phyloP scores from a whole-genome alignment of 2,113 vertebrate genomes.

The Charina bottae region DNA sequence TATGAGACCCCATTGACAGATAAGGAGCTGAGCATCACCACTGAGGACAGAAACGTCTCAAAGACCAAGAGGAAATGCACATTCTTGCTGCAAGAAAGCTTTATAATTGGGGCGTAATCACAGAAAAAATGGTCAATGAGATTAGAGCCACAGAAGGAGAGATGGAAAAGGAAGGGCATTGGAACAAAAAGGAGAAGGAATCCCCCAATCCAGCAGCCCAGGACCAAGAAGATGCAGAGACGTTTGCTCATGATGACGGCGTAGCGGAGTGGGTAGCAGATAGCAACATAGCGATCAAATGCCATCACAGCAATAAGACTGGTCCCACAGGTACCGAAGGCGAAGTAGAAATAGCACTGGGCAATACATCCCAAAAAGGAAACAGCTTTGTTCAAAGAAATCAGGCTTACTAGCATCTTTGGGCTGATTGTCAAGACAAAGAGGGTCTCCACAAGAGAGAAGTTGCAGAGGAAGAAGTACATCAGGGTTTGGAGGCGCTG shows the following conservation, averaged over 20 bases:
- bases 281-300: slow-evolving; percentile 6
- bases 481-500: slow-evolving; percentile 40
- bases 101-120: slow-evolving; percentile 4
- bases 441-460: slow-evolving; percentile 50
- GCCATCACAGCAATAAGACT: slow-evolving; percentile 51
- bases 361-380: slow-evolving; percentile 45
- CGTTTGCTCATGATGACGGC: slow-evolving; percentile 29
- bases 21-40: slow-evolving; percentile 21
- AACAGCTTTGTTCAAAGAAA: slow-evolving; percentile 28
- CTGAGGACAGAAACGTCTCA: too few relatives aligned
- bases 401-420: slow-evolving; percentile 46
- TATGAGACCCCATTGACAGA: slow-evolving; percentile 45
- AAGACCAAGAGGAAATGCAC: too few relatives aligned
- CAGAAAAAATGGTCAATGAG: slow-evolving; percentile 54
- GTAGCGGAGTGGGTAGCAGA: slow-evolving; percentile 55
- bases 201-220: slow-evolving; percentile 44
- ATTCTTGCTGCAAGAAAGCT: not conserved
- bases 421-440: slow-evolving; percentile 45
- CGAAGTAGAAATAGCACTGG: slow-evolving; percentile 52
- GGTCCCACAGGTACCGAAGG: slow-evolving; percentile 6
- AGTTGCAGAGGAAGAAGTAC: slow-evolving; percentile 61
- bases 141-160: slow-evolving; percentile 53
- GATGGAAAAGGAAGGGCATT: not conserved
- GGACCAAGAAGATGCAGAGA: slow-evolving; percentile 13
- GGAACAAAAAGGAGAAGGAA: slow-evolving; percentile 31